Conservation (phyloP, 2,797 vertebrate genomes). For the Oreochromis grahami region DNA sequence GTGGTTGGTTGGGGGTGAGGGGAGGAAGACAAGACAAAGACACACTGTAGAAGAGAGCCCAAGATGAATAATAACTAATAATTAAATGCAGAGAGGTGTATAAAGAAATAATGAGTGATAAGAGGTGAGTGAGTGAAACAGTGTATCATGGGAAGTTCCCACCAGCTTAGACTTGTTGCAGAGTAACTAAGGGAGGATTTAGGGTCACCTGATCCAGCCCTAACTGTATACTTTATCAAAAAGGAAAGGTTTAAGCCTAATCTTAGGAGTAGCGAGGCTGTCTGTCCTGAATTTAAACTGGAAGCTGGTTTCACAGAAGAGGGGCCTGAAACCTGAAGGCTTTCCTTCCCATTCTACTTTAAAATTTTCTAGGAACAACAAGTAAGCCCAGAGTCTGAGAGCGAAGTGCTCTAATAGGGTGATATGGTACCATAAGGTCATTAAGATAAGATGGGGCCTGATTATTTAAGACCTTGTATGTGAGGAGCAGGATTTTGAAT, state of each 20-base stretch:
- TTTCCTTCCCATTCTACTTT: background rate
- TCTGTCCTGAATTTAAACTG: background rate
- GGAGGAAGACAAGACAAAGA: background rate
- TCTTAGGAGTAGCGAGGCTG: background rate
- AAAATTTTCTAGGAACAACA: background rate
- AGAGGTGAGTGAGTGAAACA: background rate
- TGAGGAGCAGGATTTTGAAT: background rate
- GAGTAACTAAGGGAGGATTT: background rate
- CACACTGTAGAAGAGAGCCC: background rate
- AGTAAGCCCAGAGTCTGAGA: background rate
- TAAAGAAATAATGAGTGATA: background rate
- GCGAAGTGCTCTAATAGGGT: background rate
- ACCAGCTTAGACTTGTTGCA: background rate
- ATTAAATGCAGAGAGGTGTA: background rate
- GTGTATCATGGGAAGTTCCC: background rate
- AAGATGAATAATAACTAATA: background rate
- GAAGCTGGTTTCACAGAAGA: background rate
- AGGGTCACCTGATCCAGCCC: background rate
- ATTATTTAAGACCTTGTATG: background rate
- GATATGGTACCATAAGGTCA: background rate
- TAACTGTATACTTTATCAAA: background rate
- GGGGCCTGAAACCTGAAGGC: background rate
- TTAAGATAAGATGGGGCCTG: background rate
- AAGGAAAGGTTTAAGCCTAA: background rate
- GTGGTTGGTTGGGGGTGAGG: background rate